phyloP scores from a whole-genome alignment of 2,113 vertebrate species.

The Syrmaticus mikado region DNA sequence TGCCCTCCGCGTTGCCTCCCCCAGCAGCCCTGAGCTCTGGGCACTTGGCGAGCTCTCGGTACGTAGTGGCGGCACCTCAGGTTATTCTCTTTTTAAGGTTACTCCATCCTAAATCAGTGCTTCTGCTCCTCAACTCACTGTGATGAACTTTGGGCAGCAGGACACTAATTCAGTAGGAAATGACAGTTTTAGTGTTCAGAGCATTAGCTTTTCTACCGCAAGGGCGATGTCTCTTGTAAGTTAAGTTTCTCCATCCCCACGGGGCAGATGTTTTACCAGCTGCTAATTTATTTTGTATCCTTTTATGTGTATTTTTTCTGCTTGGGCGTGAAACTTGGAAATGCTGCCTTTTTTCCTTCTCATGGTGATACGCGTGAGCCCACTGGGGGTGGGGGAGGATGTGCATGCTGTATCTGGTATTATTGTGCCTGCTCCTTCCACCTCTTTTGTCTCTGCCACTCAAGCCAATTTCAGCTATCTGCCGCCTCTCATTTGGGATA shows the following conservation, averaged over 20 bases:
- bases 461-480: constrained; percentile 74
- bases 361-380: not conserved
- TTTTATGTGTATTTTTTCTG: not conserved
- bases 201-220: not conserved
- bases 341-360: not conserved
- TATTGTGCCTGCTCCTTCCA: constrained; percentile 53
- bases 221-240: not conserved
- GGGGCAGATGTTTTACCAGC: not conserved
- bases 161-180: constrained; percentile 22
- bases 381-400: not conserved
- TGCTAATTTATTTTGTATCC: not conserved
- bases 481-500: constrained; percentile 76
- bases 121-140: not conserved
- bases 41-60: not conserved
- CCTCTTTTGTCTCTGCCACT: constrained; percentile 75
- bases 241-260: not conserved
- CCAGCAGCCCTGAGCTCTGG: not conserved
- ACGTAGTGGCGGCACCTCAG: not conserved
- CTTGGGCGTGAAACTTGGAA: not conserved
- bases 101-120: not conserved
- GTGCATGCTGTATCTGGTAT: constrained; percentile 8
- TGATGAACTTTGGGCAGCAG: not conserved
- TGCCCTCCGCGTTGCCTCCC: not conserved
- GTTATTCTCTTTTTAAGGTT: not conserved
- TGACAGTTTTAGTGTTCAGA: not conserved